Evolutionary conservation across 2,888 invertebrate genomes (phyloP), one percentile per base, ranked within the genome.

Genomic region (Sphaerophoria rueppellii): DNA sequence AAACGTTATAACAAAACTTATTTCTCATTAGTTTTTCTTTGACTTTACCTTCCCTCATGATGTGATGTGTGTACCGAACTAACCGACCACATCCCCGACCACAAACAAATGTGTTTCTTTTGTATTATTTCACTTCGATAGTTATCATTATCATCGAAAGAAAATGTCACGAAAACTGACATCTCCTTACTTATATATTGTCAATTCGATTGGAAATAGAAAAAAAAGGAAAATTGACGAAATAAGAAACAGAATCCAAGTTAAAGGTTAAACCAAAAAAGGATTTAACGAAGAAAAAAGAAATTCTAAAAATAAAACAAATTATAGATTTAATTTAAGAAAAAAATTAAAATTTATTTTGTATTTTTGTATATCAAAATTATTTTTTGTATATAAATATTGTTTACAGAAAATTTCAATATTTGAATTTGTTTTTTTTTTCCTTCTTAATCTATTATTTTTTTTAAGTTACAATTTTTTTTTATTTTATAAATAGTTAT

Each of bases 401-500:
- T 34, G n/a, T 72, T 52, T 61, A 54, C 54, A 50, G 14, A 67
- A 67, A 37, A 24, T 24, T 46, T 46, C 40, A 58, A 43, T 72
- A 63, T 61, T 60, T 34, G 52, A 48, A 48, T 46, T 61, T 12
- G 24, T 69, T 52, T 78, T 60, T 60, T 67, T 5, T 57, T 63
- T 61, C 61, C 24, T 40, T 40, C 70, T 78, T 65, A 73, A 74
- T 73, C 72, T 40, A 11, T 4, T 71, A 37, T 52, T 73, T 72
- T 73, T 46, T 46, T 80, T 85, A 76, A 85, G 4, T 43, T 0
- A 52, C 76, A 52, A 34, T 14, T 52, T 55, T 57, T 40, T 34
- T 32, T 77, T 70, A 55, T 65, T 85, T 81, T 80, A 73, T 73
- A 85, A 81, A 77, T 77, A 81, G 63, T 63, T 81, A 69, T 74